phyloP scores from a whole-genome alignment of 1,140 invertebrate genomes.

The Gonioctena quinquepunctata region DNA sequence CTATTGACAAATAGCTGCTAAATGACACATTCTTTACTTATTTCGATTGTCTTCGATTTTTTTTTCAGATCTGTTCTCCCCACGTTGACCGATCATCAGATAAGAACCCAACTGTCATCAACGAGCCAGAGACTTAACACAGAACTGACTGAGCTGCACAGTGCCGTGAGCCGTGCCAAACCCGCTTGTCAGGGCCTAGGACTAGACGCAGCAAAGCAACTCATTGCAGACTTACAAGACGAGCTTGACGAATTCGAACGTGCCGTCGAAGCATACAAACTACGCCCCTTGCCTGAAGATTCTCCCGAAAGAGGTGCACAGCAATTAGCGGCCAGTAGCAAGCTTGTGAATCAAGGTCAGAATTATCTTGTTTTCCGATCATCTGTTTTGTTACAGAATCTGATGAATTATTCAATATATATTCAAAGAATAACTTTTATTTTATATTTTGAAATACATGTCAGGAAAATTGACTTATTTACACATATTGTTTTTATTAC shows the following conservation, averaged over 20 bases:
- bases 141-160: slow-evolving; percentile 77
- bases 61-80: slow-evolving; percentile 71
- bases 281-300: slow-evolving; percentile 86
- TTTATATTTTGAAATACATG: too few species aligned
- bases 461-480: too few species aligned
- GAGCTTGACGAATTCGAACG: slow-evolving; percentile 82
- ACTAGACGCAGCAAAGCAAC: slow-evolving; percentile 79
- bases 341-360: slow-evolving; percentile 64
- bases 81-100: slow-evolving; percentile 77
- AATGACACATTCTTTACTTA: too few species aligned
- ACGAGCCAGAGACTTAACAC: slow-evolving; percentile 76
- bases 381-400: too few species aligned
- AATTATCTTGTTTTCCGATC: neutral
- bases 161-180: slow-evolving; percentile 78
- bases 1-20: too few species aligned
- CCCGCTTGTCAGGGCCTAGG: slow-evolving; percentile 88
- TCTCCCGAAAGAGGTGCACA: slow-evolving; percentile 76
- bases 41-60: too few species aligned
- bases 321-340: slow-evolving; percentile 71
- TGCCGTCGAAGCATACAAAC: slow-evolving; percentile 69
- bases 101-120: slow-evolving; percentile 62
- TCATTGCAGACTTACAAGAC: slow-evolving; percentile 77
- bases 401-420: too few species aligned
- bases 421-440: too few species aligned
- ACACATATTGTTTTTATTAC: too few species aligned